phyloP scores from a whole-genome alignment of 2,888 invertebrate species.

The Chrysolina americana region DNA sequence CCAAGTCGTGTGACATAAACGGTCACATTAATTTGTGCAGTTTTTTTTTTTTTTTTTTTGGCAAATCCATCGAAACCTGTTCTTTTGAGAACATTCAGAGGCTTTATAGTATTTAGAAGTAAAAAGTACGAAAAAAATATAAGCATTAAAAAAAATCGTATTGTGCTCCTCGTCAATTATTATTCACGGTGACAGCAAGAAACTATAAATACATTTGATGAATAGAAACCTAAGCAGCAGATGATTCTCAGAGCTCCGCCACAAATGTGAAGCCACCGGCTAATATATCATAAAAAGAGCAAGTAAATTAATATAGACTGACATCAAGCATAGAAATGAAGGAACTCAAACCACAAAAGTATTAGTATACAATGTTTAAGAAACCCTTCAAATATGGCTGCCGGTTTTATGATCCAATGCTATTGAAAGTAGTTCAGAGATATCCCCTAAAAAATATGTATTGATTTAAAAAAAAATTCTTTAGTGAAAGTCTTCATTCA shows the following conservation, averaged over 20 bases:
- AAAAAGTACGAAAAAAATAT: too few species aligned
- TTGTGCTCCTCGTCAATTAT: not conserved
- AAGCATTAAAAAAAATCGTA: too few species aligned
- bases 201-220: constrained; percentile 13
- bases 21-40: too few species aligned
- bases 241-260: constrained; percentile 18
- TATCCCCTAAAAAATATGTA: too few species aligned
- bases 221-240: constrained; percentile 25
- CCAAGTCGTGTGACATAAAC: too few species aligned
- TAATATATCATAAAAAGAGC: constrained; percentile 17
- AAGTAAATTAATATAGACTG: constrained; percentile 16
- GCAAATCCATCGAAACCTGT: too few species aligned
- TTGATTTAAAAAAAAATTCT: too few species aligned
- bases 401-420: not conserved
- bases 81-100: too few species aligned
- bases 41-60: too few species aligned
- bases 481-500: too few species aligned
- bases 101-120: too few species aligned
- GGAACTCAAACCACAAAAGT: constrained; percentile 9
- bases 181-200: constrained; percentile 12
- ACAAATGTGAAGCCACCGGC: constrained; percentile 21
- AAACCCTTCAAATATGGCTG: constrained; percentile 4
- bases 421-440: not conserved
- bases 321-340: constrained; percentile 11
- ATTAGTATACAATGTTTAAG: not conserved